Conservation (phyloP, 2,888 invertebrate species). For the Coronaproctus castanopsis region DNA sequence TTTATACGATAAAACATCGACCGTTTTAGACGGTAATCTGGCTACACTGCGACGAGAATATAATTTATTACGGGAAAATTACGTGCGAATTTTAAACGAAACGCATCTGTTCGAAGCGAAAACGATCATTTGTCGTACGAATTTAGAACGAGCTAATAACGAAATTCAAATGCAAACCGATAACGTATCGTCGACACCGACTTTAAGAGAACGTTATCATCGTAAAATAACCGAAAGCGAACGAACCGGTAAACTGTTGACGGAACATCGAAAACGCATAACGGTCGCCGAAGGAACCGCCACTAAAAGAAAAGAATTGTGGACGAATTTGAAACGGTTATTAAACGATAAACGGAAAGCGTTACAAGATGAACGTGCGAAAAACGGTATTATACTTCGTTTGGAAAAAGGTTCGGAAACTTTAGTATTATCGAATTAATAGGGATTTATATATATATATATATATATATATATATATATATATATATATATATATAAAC, state of each 20-base stretch:
- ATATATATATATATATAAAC: too few relatives aligned
- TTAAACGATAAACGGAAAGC: slow-evolving; percentile 2
- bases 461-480: too few relatives aligned
- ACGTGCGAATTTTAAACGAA: neutral
- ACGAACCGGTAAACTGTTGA: slow-evolving; percentile 28
- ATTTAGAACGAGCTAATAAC: slow-evolving; percentile 5
- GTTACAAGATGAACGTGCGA: neutral
- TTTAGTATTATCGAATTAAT: slow-evolving; percentile 3
- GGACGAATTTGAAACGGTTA: slow-evolving; percentile 4
- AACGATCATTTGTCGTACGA: neutral
- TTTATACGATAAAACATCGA: slow-evolving; percentile 42
- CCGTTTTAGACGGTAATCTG: slow-evolving; percentile 30
- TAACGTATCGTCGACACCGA: slow-evolving; percentile 7
- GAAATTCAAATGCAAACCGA: slow-evolving; percentile 5
- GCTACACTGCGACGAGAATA: slow-evolving; percentile 25
- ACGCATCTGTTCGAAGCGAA: neutral
- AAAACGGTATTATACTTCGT: slow-evolving; percentile 4
- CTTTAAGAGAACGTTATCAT: slow-evolving; percentile 37
- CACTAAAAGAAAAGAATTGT: slow-evolving; percentile 5
- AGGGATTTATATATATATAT: too few relatives aligned
- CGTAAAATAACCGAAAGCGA: slow-evolving; percentile 41
- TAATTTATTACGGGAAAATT: slow-evolving; percentile 7
- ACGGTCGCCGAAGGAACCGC: neutral
- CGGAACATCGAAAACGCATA: slow-evolving; percentile 29
- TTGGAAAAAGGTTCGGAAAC: slow-evolving; percentile 8